Conservation (phyloP, 2,888 invertebrate genomes). For the Parthenolecanium corni region DNA sequence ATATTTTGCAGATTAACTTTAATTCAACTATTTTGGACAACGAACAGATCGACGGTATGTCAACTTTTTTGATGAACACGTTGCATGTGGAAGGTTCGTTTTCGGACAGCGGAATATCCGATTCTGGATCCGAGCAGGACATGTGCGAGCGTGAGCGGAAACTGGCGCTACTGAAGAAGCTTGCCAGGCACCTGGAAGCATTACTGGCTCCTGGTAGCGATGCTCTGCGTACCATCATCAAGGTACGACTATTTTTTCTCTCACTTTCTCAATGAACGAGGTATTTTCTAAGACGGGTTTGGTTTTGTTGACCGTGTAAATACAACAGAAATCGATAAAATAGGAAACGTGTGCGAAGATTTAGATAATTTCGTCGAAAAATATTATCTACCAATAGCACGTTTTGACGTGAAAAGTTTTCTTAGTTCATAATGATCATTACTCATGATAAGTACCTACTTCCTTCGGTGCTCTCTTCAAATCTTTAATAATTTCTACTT, state of each 20-base stretch:
- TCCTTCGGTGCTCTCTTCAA: too few species aligned
- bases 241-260: too few species aligned
- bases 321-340: too few species aligned
- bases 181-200: slow-evolving; percentile 55
- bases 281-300: too few species aligned
- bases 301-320: not conserved
- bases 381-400: too few species aligned
- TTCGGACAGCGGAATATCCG: slow-evolving; percentile 68
- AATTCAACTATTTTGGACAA: slow-evolving; percentile 6
- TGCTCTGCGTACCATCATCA: slow-evolving; percentile 26
- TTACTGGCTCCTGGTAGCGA: slow-evolving; percentile 49
- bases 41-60: slow-evolving; percentile 13
- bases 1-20: slow-evolving; percentile 1
- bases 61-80: slow-evolving; percentile 17
- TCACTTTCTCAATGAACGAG: too few species aligned
- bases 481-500: too few species aligned
- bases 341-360: too few species aligned
- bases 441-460: too few species aligned
- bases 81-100: slow-evolving; percentile 41
- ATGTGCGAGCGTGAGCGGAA: slow-evolving; percentile 54
- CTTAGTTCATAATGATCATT: too few species aligned
- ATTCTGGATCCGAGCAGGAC: slow-evolving; percentile 59
- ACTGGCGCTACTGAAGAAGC: slow-evolving; percentile 52
- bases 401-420: too few species aligned
- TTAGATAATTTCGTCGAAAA: too few species aligned